Evolutionary conservation across 2,888 invertebrate genomes (phyloP), one percentile per base, ranked within the genome.

Genomic region (Drosophila ezoana): DNA sequence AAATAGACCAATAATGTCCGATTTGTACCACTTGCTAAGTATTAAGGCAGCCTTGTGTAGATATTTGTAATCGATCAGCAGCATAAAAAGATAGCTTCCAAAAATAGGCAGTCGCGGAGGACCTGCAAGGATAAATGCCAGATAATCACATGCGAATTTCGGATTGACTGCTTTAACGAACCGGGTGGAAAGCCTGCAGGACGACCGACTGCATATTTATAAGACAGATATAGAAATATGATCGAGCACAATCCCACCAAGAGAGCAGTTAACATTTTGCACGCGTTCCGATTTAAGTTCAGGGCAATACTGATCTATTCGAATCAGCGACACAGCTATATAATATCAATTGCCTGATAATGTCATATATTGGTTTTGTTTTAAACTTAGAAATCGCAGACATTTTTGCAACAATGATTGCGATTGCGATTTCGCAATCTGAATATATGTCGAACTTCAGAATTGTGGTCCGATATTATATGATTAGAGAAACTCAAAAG

Each of bases 21-120:
- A 94, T 61, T 94, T 94, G 82, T 95, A 95, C 69, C 93, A 93
- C 49, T 93, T 91, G 8, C 93, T 93, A 0, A 95, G 90, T 54
- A 92, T 92, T 1, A 91, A 81, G 20, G 94, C 91, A 0, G 93
- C 93, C 51, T 92, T 90, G 13, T 94, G 93, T 0, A 95, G 90
- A 79, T 93, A 94, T 51, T 92, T 92, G 69, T 93, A 93, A 72
- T 94, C 92, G 37, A 93, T 91, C 58, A 94, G 89, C 40, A 95
- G 87, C 43, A 95, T 83, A 41, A 94, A 92, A 91, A 94, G 93
- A 72, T 95, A 95, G 32, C 94, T 94, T 2, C 95, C 95, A 79
- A 94, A 94, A 16, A 95, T 52, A 1, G 95, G 95, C 43, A 95
- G 89, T 20, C 93, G 93, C 0, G 94, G 94, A 2, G 95, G 94